A percentile compares a stretch with the other conserved stretches of the same genome.
phyloP scores from a whole-genome alignment of 2,888 invertebrate genomes.

The Dasysyrphus tricinctus region DNA sequence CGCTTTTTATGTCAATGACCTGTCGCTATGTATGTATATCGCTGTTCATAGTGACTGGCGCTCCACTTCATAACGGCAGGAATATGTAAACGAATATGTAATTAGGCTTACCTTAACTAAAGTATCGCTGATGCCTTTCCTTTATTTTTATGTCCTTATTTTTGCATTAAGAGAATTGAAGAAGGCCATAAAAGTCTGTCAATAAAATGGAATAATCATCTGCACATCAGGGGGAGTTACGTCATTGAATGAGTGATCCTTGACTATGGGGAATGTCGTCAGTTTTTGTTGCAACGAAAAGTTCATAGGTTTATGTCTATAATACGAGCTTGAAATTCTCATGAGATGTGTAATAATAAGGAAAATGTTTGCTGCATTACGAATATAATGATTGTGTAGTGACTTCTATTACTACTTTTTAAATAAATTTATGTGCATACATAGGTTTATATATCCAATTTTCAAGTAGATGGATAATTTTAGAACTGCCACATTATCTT shows the following conservation, averaged over 20 bases:
- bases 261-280: background rate
- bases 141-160: constrained; percentile 18
- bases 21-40: constrained; percentile 26
- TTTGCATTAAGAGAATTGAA: constrained; percentile 23
- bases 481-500: too few relatives aligned
- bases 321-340: background rate
- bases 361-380: too few relatives aligned
- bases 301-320: too few relatives aligned
- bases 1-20: constrained; percentile 66
- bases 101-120: constrained; percentile 36
- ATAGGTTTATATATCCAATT: too few relatives aligned
- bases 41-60: constrained; percentile 21
- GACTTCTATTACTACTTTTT: too few relatives aligned
- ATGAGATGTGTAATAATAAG: background rate
- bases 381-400: too few relatives aligned
- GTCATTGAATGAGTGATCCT: constrained; percentile 11
- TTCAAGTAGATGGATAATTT: too few relatives aligned
- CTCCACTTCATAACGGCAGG: constrained; percentile 17
- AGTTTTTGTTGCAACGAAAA: constrained; percentile 4
- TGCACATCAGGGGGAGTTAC: background rate
- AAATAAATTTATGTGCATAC: too few relatives aligned
- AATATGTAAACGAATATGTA: constrained; percentile 22
- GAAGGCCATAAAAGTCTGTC: constrained; percentile 25
- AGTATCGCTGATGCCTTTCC: constrained; percentile 31
- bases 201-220: constrained; percentile 36